Percentiles rank a stretch among this genome's conserved stretches.
Evolutionary conservation across 92 coral and sea anemone genomes (phyloP).

Genomic region (Meandrina meandrites): DNA sequence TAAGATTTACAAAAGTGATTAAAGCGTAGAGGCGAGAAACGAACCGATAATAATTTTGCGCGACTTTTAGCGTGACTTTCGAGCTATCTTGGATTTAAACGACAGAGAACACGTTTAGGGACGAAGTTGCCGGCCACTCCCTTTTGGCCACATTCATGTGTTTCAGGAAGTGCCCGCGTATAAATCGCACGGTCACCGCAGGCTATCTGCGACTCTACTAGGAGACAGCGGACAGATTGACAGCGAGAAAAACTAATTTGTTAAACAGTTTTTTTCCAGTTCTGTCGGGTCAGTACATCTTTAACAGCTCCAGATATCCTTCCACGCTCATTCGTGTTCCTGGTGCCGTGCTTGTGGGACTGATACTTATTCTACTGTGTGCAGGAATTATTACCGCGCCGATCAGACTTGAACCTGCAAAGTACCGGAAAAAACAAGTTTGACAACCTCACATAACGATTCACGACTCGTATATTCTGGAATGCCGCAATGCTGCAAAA

Average conservation of each 20-base stretch:
- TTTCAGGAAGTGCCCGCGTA: too few species aligned
- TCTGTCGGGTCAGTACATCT: constrained; percentile 54
- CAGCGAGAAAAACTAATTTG: neutral
- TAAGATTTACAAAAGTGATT: too few species aligned
- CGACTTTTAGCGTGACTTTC: too few species aligned
- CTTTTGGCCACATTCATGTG: too few species aligned
- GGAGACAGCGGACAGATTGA: neutral
- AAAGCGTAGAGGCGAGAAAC: too few species aligned
- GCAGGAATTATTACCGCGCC: constrained; percentile 76
- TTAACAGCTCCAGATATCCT: constrained; percentile 76
- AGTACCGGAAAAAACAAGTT: neutral
- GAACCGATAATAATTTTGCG: too few species aligned
- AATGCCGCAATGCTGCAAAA: neutral
- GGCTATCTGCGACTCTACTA: too few species aligned
- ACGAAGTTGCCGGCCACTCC: too few species aligned
- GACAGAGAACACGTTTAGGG: too few species aligned
- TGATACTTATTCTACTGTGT: constrained; percentile 80
- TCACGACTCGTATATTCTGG: neutral
- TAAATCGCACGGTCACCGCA: too few species aligned
- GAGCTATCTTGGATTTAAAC: too few species aligned
- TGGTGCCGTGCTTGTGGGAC: constrained; percentile 78
- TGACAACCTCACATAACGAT: neutral
- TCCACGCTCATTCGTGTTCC: constrained; percentile 79
- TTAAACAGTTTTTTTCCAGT: neutral
- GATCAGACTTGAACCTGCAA: constrained; percentile 77